Evolutionary conservation across 2,888 invertebrate genomes (phyloP), one percentile per base, ranked within the genome.

Genomic region (Noctua janthina): DNA sequence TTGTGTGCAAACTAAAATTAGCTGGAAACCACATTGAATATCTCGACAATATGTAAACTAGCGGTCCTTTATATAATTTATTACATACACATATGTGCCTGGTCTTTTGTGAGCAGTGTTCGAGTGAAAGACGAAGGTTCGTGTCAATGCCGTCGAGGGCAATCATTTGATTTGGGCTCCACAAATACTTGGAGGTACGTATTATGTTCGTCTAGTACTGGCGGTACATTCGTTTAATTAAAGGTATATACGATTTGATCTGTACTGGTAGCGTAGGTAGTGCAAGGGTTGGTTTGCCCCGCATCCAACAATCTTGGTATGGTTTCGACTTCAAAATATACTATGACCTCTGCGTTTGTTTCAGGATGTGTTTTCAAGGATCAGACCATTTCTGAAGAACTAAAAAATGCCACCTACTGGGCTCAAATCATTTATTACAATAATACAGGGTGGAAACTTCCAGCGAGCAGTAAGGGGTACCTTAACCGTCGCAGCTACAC

Each of bases 141-240:
- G 69, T 70, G 76, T 79, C 83, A 72, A 78, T 82, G 49, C 39
- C 56, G 73, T 72, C 76, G 76, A 87, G 64, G 29, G 74, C 66
- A 75, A 78, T 84, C 85, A 76, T 81, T 86, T 84, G 81, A 86
- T 84, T 78, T 84, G 78, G 85, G 81, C 69, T 76, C 56, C 39
- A 71, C 69, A 76, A 78, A 78, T 78, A 84, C 70, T 76, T 49
- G 23, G 39, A 59, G 20, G 51, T 49, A 49, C 64, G 59, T 73
- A 71, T 70, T 85, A 76, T 56, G 68, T 67, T 23, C 10, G 64
- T 23, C 51, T 23, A 39, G 49, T 56, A 69, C 17, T 69, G 13
- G 8, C 8, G 4, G 10, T 39, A 23, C 17, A 46, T 39, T 59
- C 17, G 39, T 82, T 51, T 77, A 86, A 77, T 82, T 74, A 67